Percentiles rank a stretch among this genome's conserved stretches.
These are phyloP conservation scores for Poicephalus gulielmi DNA, from an alignment of 2,113 vertebrate species.

Conservation along the genomic window DNA sequence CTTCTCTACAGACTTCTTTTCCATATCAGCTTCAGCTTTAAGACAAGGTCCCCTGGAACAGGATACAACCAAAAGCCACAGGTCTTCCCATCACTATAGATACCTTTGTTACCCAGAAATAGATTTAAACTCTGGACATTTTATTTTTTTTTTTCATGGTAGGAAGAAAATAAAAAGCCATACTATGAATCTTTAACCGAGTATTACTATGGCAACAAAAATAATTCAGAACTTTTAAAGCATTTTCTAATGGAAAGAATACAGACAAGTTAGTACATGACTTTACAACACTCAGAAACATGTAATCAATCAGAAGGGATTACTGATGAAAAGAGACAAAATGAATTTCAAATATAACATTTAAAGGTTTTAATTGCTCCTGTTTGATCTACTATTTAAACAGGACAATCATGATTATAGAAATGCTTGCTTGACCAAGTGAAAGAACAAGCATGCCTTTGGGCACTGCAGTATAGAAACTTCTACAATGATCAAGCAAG, in stretches of 20 bases:
- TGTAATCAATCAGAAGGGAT: constrained; percentile 22
- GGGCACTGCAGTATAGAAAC: neutral
- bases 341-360: neutral
- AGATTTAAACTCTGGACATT: neutral
- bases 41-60: neutral
- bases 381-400: neutral
- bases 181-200: constrained; percentile 21
- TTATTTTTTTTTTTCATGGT: neutral
- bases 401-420: neutral
- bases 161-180: constrained; percentile 6
- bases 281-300: neutral
- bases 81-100: neutral
- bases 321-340: neutral
- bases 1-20: neutral
- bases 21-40: neutral
- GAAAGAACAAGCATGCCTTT: neutral
- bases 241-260: constrained; percentile 28
- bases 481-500: neutral
- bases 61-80: neutral
- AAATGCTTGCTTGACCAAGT: neutral
- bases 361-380: neutral
- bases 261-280: constrained; percentile 33
- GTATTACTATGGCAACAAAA: constrained; percentile 66
- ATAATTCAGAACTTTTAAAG: constrained; percentile 36
- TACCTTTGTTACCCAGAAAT: neutral